phyloP scores from a whole-genome alignment of 2,113 vertebrate genomes.

The Condylura cristata region DNA sequence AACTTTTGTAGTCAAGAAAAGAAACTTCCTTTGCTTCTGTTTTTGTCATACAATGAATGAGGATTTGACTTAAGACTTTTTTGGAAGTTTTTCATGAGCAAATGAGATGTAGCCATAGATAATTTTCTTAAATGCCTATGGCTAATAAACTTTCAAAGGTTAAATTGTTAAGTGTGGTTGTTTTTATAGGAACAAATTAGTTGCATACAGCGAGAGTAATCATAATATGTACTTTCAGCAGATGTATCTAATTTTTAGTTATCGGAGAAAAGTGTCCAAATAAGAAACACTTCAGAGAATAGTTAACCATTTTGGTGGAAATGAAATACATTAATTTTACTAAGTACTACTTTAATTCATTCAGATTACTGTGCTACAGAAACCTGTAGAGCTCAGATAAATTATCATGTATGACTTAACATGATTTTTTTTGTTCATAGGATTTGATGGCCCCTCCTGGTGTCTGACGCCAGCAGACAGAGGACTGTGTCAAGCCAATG shows the following conservation, averaged over 20 bases:
- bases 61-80: neutral
- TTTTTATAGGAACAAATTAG: neutral
- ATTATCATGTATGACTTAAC: neutral
- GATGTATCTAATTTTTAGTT: neutral
- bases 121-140: neutral
- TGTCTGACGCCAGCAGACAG: slow-evolving; percentile 85
- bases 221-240: neutral
- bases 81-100: neutral
- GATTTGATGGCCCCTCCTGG: slow-evolving; percentile 62
- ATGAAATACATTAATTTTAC: neutral
- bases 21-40: neutral
- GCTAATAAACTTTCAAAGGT: neutral
- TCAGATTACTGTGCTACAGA: neutral
- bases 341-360: neutral
- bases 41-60: neutral
- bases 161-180: neutral
- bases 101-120: neutral
- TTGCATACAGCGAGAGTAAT: neutral
- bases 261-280: neutral
- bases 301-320: neutral
- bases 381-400: neutral
- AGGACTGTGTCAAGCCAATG: slow-evolving; percentile 86
- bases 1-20: neutral
- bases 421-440: slow-evolving; percentile 80
- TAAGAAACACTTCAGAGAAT: neutral